Percentiles rank a stretch among this genome's conserved stretches.
Conservation (phyloP, 1,140 invertebrate genomes). For the Sweltsa coloradensis region DNA sequence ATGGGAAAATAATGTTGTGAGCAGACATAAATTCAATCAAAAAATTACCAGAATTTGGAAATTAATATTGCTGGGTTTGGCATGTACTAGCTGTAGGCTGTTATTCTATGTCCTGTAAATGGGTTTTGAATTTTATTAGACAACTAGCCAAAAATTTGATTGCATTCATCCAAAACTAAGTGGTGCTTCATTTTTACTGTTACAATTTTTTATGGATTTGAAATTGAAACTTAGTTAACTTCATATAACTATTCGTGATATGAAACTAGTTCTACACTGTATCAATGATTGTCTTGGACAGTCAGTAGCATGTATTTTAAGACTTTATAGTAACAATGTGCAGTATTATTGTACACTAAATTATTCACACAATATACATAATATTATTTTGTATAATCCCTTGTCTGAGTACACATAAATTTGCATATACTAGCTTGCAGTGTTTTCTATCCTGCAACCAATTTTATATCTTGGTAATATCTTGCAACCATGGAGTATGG, state of each 20-base stretch:
- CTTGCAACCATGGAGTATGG: no score
- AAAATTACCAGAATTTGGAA: constrained; percentile 8
- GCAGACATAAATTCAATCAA: constrained; percentile 10
- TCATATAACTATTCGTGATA: constrained; percentile 9
- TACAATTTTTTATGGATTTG: constrained; percentile 15
- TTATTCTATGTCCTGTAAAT: constrained; percentile 9
- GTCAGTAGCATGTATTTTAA: constrained; percentile 13
- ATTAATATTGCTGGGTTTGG: constrained; percentile 4
- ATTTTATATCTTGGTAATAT: no score
- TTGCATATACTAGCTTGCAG: constrained; percentile 15
- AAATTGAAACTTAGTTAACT: constrained; percentile 9
- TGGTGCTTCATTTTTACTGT: constrained; percentile 17
- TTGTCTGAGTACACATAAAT: constrained; percentile 14
- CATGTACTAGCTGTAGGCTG: constrained; percentile 4
- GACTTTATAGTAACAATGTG: constrained; percentile 13
- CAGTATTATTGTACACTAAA: constrained; percentile 17
- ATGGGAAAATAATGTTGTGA: constrained; percentile 11
- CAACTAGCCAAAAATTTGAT: constrained; percentile 4
- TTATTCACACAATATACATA: constrained; percentile 12
- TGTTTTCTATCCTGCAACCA: constrained; percentile 13
- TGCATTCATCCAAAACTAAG: constrained; percentile 13
- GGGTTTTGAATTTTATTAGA: constrained; percentile 7
- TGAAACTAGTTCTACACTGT: constrained; percentile 3
- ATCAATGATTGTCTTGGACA: background rate
- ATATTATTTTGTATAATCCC: constrained; percentile 10